Percentiles rank a stretch among this genome's conserved stretches.
These are phyloP conservation scores for Teinopalpus imperialis DNA, from an alignment of 2,888 invertebrate genomes.

Conservation along the genomic window DNA sequence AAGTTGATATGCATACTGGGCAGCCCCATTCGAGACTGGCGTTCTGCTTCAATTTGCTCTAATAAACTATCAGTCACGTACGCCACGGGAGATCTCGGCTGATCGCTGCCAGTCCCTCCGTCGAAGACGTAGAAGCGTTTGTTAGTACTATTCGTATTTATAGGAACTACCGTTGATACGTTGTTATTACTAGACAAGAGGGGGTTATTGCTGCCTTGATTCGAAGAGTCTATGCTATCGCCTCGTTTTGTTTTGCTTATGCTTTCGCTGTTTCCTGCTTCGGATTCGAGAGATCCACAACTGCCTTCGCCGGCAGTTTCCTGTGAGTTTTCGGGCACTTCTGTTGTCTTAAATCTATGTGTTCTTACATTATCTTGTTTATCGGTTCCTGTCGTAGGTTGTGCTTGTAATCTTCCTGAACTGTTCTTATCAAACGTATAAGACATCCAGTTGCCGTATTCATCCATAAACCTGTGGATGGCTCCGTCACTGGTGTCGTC, in stretches of 20 bases:
- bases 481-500: conserved; percentile 92
- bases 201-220: conserved; percentile 77
- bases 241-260: conserved; percentile 61
- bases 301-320: conserved; percentile 74
- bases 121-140: conserved; percentile 76
- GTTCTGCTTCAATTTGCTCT: conserved; percentile 73
- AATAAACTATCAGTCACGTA: conserved; percentile 73
- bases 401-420: conserved; percentile 72
- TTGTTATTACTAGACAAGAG: conserved; percentile 72
- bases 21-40: conserved; percentile 71
- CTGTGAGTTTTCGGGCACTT: conserved; percentile 61
- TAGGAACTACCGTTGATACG: conserved; percentile 69
- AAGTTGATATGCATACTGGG: conserved; percentile 78
- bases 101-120: conserved; percentile 65
- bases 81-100: conserved; percentile 71
- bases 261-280: conserved; percentile 64
- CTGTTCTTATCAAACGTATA: conserved; percentile 91
- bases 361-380: conserved; percentile 54
- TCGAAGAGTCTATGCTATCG: conserved; percentile 73
- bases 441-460: conserved; percentile 92
- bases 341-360: conserved; percentile 54
- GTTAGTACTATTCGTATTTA: conserved; percentile 63
- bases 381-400: conserved; percentile 59
- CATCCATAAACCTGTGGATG: conserved; percentile 93
- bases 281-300: conserved; percentile 73